Conservation (phyloP, 2,888 invertebrate species). For the Cheilosia vulpina region DNA sequence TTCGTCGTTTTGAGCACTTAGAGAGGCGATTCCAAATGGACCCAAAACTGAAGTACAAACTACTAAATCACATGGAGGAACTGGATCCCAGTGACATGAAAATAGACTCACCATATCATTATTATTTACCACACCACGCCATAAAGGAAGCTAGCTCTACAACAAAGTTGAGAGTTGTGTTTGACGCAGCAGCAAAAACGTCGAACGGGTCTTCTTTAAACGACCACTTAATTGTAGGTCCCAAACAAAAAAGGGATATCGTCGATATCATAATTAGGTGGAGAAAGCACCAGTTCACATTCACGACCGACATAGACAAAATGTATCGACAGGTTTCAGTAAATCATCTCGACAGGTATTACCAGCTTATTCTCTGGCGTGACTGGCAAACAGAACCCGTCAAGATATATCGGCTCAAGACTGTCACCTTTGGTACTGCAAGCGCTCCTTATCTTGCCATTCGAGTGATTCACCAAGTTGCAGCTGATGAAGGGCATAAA, state of each 20-base stretch:
- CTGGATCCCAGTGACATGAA: background rate
- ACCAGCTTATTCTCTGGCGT: background rate
- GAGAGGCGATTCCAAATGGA: background rate
- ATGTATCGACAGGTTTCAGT: background rate
- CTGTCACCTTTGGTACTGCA: no score
- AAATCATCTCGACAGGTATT: background rate
- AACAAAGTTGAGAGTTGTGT: conserved; percentile 2
- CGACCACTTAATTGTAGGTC: background rate
- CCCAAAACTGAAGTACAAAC: background rate
- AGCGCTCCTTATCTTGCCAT: no score
- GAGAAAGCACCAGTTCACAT: conserved; percentile 5
- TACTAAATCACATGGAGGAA: background rate
- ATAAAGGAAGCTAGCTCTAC: conserved; percentile 6
- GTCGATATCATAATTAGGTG: background rate
- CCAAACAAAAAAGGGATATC: background rate
- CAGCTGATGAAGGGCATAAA: background rate
- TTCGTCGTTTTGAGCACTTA: background rate
- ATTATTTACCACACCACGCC: conserved; percentile 3
- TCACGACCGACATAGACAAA: background rate
- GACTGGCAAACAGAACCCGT: background rate
- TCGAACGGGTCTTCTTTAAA: background rate
- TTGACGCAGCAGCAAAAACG: background rate
- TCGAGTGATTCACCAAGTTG: conserved; percentile 4
- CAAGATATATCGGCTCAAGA: background rate
- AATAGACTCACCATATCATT: background rate